Conservation (phyloP, 2,113 vertebrate genomes). For the Chrysemys picta region DNA sequence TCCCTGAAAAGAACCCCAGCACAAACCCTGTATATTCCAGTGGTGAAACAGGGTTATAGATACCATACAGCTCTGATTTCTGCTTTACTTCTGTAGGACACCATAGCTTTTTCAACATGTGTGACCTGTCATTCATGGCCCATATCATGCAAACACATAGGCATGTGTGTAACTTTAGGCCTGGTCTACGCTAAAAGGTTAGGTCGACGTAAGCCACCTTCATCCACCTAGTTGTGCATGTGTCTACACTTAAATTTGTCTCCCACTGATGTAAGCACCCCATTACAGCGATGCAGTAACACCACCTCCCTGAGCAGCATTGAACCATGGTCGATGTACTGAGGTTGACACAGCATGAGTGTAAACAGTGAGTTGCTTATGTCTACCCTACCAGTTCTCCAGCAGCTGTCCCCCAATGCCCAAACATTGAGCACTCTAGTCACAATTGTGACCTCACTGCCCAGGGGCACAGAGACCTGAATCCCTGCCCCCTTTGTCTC, state of each 20-base stretch:
- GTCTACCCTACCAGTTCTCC: background rate
- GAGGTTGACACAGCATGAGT: background rate
- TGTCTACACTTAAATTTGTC: background rate
- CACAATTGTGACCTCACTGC: background rate
- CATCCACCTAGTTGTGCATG: background rate
- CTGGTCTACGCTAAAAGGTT: background rate
- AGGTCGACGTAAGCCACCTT: background rate
- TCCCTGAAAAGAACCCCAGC: background rate
- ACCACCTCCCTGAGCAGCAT: background rate
- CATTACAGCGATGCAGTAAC: background rate
- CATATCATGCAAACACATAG: background rate
- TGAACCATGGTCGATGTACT: background rate
- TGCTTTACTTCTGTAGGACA: background rate
- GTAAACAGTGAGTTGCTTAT: background rate
- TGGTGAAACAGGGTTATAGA: background rate
- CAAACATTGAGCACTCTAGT: background rate
- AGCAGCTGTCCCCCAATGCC: background rate
- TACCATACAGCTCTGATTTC: background rate
- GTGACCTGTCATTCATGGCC: background rate
- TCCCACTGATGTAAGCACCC: background rate
- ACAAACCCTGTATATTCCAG: background rate
- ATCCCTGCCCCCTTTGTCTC: too few relatives aligned
- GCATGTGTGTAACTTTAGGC: background rate
- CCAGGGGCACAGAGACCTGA: background rate
- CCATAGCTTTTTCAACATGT: background rate